Percentiles rank a stretch among this genome's conserved stretches.
Conservation (phyloP, 1,140 invertebrate species). For the Lepidostoma basale region DNA sequence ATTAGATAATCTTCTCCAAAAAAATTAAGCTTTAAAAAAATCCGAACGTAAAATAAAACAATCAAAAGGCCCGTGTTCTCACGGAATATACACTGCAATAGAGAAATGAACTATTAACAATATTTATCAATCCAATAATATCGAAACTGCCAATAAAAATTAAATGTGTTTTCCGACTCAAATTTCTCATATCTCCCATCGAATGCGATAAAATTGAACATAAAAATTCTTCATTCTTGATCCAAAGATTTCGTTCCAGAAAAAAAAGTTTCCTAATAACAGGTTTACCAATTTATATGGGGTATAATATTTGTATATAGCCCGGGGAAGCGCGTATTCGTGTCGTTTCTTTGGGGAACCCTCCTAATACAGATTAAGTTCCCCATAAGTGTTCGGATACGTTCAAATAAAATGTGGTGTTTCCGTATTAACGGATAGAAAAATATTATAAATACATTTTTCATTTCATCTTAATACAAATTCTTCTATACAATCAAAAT, state of each 20-base stretch:
- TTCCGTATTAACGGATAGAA: no score
- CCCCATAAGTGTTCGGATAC: no score
- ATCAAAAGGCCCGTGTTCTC: no score
- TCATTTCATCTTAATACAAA: no score
- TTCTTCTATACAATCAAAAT: no score
- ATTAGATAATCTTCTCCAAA: no score
- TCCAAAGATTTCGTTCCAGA: slow-evolving; percentile 23
- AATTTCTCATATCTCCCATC: slow-evolving; percentile 30
- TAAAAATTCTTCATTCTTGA: slow-evolving; percentile 29
- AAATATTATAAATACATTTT: no score
- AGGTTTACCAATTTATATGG: slow-evolving; percentile 29
- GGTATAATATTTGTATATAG: slow-evolving; percentile 30
- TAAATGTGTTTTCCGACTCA: slow-evolving; percentile 11
- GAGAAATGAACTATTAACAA: neutral
- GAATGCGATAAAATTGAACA: slow-evolving; percentile 23
- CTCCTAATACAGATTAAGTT: no score
- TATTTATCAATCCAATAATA: slow-evolving; percentile 15
- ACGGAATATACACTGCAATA: neutral
- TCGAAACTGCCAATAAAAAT: slow-evolving; percentile 23
- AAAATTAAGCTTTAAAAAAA: no score
- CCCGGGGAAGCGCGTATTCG: slow-evolving; percentile 13
- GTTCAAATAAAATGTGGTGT: no score
- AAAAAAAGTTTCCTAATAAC: slow-evolving; percentile 34
- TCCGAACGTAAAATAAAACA: no score
- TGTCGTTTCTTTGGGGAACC: neutral